Evolutionary conservation across 2,888 invertebrate species (phyloP), one percentile per base, ranked within the genome.

Genomic region (Stratiomys singularior): DNA sequence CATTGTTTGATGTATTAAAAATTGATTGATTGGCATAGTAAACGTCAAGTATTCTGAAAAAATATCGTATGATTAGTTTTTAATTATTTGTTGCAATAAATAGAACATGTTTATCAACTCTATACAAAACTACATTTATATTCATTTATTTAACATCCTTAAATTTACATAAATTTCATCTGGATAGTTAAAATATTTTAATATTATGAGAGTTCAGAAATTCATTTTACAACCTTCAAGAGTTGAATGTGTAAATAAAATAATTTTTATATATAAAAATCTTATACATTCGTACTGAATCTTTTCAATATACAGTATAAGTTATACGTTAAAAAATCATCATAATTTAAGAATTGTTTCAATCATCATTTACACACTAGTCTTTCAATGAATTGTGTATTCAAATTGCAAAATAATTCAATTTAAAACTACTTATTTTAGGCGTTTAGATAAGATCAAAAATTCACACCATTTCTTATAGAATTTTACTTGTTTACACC

Each of bases 41-140:
- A n/a, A n/a, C n/a, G n/a, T n/a, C n/a, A n/a, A n/a, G n/a, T n/a
- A n/a, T n/a, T n/a, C n/a, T n/a, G 37, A 37, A 37, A 37, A 37
- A 37, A 37, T 37, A 37, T 37, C 9, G n/a, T n/a, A n/a, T n/a
- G n/a, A n/a, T 37, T 37, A 37, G 37, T 37, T 37, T 37, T 9
- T 5, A 37, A 37, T 5, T 37, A 9, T 15, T 52, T 13, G 15
- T n/a, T 52, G n/a, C 52, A 64, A 5, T 28, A 64, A 28, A 28
- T 4, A 64, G 28, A n/a, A 64, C 64, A 30, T n/a, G 7, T 60
- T 7, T 13, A 28, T 64, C 28, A 28, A 64, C 23, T n/a, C 47
- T 69, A 25, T 69, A 47, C 44, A 69, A 69, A 69, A 69, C 23
- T 44, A 69, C 69, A 66, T 66, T 37, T 66, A 30, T 66, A 66